A percentile compares a stretch with the other conserved stretches of the same genome.
Conservation (phyloP, 35 echinoderm and acorn worm species). For the Lytechinus variegatus region DNA sequence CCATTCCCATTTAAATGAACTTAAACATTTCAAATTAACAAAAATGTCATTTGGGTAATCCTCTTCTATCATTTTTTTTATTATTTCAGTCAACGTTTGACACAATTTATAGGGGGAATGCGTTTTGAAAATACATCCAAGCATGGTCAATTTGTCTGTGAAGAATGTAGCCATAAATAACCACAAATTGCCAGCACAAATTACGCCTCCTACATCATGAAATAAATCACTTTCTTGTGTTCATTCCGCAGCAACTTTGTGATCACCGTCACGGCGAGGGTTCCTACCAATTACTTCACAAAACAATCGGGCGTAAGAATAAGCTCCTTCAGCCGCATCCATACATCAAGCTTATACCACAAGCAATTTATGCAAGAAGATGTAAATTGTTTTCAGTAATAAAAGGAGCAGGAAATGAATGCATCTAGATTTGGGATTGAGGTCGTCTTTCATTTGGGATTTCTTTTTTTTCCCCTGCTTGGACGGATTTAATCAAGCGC, state of each 20-base stretch:
- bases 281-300: not conserved
- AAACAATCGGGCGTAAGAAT: not conserved
- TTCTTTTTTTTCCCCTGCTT: not conserved
- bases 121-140: not conserved
- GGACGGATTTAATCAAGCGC: conserved; percentile 13
- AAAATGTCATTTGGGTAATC: not conserved
- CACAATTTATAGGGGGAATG: not conserved
- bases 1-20: no score
- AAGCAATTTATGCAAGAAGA: conserved; percentile 31
- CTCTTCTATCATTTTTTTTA: not conserved
- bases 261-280: not conserved
- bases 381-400: conserved; percentile 26
- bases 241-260: not conserved
- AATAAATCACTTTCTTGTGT: conserved; percentile 14
- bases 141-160: not conserved
- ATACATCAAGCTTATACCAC: not conserved
- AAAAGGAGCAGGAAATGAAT: conserved; percentile 24
- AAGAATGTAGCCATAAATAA: not conserved
- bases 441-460: not conserved
- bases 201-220: conserved; percentile 28
- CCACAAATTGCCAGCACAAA: conserved; percentile 29
- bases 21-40: not conserved
- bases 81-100: not conserved
- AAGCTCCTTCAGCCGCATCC: not conserved
- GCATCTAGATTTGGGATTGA: not conserved